Evolutionary conservation across 2,113 vertebrate genomes (phyloP).

Genomic region (Pelvicachromis taeniatus): DNA sequence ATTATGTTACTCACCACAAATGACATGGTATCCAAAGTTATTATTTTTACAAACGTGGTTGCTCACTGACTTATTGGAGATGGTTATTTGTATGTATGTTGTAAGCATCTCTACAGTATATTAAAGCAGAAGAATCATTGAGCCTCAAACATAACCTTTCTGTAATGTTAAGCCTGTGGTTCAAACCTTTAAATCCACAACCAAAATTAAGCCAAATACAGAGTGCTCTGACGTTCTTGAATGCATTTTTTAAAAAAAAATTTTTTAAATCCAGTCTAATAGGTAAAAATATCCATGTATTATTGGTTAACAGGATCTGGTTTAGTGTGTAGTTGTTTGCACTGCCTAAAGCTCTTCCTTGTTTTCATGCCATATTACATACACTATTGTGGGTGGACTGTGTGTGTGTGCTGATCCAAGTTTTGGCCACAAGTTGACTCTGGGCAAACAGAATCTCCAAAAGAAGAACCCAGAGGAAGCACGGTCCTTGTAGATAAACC

Average conservation of each 20-base stretch:
- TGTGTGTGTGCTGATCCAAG: neutral
- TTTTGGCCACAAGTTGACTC: constrained; percentile 1
- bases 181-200: neutral
- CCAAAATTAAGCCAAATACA: neutral
- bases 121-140: neutral
- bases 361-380: neutral
- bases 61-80: neutral
- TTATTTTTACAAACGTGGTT: neutral
- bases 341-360: neutral
- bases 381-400: neutral
- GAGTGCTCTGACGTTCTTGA: neutral
- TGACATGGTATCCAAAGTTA: neutral
- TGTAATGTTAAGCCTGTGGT: neutral
- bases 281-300: neutral
- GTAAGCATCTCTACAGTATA: neutral
- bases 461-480: constrained; percentile 19
- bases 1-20: neutral
- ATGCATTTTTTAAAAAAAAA: too few species aligned
- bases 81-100: neutral
- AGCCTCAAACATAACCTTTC: neutral
- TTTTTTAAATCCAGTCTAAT: neutral
- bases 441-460: neutral
- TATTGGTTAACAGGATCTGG: neutral
- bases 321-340: neutral
- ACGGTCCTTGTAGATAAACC: constrained; percentile 18